phyloP scores from a whole-genome alignment of 2,888 invertebrate genomes.

The Chaetoderma sp. region DNA sequence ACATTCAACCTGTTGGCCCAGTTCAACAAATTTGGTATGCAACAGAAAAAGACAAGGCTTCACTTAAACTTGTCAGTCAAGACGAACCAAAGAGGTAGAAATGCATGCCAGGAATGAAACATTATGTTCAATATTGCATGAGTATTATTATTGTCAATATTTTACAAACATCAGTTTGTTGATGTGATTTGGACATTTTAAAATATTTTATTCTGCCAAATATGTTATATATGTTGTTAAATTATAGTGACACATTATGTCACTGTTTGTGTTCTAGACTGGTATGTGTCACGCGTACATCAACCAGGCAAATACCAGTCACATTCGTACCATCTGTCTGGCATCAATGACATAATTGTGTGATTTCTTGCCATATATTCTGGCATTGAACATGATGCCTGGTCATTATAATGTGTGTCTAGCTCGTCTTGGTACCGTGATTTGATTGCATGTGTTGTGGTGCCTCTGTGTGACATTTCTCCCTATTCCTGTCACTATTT shows the following conservation, averaged over 20 bases:
- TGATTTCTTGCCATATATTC: too few relatives aligned
- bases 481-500: too few relatives aligned
- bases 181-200: too few relatives aligned
- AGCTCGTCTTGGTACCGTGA: too few relatives aligned
- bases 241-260: not conserved
- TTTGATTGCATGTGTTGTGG: too few relatives aligned
- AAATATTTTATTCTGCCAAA: not conserved
- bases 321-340: not conserved
- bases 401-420: too few relatives aligned
- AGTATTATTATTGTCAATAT: not conserved
- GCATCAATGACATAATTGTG: too few relatives aligned
- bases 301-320: not conserved
- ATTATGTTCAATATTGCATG: not conserved
- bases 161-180: not conserved
- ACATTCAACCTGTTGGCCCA: constrained; percentile 44
- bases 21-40: constrained; percentile 52
- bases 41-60: constrained; percentile 43
- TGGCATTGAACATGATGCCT: too few relatives aligned
- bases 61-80: constrained; percentile 28
- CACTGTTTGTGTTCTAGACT: constrained; percentile 6
- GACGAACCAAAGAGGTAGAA: constrained; percentile 7
- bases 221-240: constrained; percentile 7
- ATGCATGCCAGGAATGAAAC: not conserved
- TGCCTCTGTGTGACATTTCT: too few relatives aligned
- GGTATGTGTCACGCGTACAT: not conserved